phyloP scores from a whole-genome alignment of 2,888 invertebrate genomes.

The Nomada ferruginata region DNA sequence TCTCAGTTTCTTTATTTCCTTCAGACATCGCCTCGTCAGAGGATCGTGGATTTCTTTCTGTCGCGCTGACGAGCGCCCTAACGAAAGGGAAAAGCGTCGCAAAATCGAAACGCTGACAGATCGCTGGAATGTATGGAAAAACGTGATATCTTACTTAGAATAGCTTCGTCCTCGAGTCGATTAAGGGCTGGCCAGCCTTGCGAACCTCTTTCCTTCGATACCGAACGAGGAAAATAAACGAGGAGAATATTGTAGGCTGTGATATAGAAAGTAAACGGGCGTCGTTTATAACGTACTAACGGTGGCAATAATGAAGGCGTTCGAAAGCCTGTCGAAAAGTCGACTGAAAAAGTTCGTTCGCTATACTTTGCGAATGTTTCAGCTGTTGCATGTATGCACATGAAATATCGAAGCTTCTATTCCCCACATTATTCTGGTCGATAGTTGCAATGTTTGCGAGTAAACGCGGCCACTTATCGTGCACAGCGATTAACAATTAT shows the following conservation, averaged over 20 bases:
- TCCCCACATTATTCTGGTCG: not conserved
- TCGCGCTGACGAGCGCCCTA: conserved; percentile 46
- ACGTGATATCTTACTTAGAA: conserved; percentile 5
- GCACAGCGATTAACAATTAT: no score
- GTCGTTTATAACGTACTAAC: no score
- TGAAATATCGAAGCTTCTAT: not conserved
- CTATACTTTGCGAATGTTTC: not conserved
- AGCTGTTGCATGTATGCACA: not conserved
- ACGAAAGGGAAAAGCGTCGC: conserved; percentile 45
- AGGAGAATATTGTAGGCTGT: not conserved
- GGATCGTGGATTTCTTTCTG: conserved; percentile 50
- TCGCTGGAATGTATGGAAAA: conserved; percentile 70
- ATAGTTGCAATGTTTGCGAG: not conserved
- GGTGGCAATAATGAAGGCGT: no score
- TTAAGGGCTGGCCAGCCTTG: conserved; percentile 19
- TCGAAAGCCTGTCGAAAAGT: not conserved
- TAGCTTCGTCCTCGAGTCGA: conserved; percentile 20
- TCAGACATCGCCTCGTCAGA: conserved; percentile 46
- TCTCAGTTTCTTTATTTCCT: conserved; percentile 67
- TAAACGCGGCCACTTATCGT: not conserved
- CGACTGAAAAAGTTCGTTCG: no score
- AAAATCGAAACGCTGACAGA: conserved; percentile 50
- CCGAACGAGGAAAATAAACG: not conserved
- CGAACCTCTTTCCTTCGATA: not conserved
- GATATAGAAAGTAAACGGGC: no score